Conservation (phyloP, 2,113 vertebrate genomes). For the Vanacampus margaritifer region DNA sequence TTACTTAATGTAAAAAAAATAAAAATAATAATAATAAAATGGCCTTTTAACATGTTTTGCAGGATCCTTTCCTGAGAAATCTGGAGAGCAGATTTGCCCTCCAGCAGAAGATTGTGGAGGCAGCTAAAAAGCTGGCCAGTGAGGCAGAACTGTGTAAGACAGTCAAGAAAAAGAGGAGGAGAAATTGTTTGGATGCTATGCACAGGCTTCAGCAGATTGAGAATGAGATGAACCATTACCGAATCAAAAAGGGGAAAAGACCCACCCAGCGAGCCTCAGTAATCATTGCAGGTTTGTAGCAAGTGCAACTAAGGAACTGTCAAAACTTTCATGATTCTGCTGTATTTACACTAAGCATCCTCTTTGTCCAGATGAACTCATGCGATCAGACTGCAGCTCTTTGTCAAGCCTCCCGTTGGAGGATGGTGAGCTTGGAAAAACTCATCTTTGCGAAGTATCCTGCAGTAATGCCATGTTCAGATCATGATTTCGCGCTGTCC, state of each 20-base stretch:
- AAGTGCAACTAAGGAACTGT: neutral
- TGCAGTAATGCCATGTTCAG: neutral
- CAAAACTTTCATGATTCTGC: neutral
- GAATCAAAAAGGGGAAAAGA: slow-evolving; percentile 88
- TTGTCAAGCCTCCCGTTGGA: slow-evolving; percentile 85
- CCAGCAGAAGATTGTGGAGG: slow-evolving; percentile 93
- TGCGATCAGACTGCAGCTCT: slow-evolving; percentile 88
- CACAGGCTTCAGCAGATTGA: slow-evolving; percentile 92
- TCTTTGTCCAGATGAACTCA: slow-evolving; percentile 81
- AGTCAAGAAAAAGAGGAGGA: slow-evolving; percentile 90
- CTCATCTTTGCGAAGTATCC: slow-evolving; percentile 4
- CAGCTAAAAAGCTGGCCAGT: slow-evolving; percentile 87
- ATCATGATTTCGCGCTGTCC: neutral
- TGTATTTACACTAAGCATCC: neutral
- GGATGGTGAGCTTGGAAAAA: slow-evolving; percentile 76
- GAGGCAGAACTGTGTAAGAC: slow-evolving; percentile 90
- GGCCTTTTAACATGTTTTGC: neutral
- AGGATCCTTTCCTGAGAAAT: slow-evolving; percentile 90
- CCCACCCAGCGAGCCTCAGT: slow-evolving; percentile 84
- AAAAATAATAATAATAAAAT: neutral
- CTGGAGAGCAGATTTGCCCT: slow-evolving; percentile 92
- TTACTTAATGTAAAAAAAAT: neutral
- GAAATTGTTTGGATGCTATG: slow-evolving; percentile 86
- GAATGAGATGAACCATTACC: slow-evolving; percentile 90
- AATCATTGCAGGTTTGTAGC: slow-evolving; percentile 77